Conservation (phyloP, 2,797 vertebrate genomes). For the Lacerta viridis region DNA sequence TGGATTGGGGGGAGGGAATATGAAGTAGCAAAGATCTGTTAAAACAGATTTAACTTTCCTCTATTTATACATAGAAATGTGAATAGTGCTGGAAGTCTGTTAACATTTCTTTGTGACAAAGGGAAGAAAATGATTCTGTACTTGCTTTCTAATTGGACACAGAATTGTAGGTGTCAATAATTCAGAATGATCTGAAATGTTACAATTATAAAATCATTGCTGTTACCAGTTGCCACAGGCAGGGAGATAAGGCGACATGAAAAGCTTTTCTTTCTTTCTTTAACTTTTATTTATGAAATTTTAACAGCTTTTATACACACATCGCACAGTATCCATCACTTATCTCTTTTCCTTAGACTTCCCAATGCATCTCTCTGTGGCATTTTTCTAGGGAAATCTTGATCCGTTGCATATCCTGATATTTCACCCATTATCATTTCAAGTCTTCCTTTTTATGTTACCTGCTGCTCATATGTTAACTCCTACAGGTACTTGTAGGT, state of each 20-base stretch:
- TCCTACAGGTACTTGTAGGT: too few relatives aligned
- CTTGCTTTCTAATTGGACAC: not conserved
- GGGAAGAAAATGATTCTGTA: not conserved
- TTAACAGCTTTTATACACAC: too few relatives aligned
- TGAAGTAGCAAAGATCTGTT: not conserved
- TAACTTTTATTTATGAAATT: too few relatives aligned
- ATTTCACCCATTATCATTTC: too few relatives aligned
- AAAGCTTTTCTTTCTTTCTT: not conserved
- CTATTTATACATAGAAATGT: not conserved
- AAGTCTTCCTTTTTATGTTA: too few relatives aligned
- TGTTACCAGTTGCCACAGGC: not conserved
- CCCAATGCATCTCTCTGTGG: too few relatives aligned
- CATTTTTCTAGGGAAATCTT: too few relatives aligned
- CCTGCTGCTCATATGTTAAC: too few relatives aligned
- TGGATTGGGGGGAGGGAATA: not conserved
- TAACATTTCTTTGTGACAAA: not conserved
- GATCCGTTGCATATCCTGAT: too few relatives aligned
- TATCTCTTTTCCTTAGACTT: too few relatives aligned
- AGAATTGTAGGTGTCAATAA: not conserved
- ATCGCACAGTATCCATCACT: too few relatives aligned
- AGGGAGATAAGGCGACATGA: not conserved
- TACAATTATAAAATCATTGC: not conserved
- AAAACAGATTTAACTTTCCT: not conserved
- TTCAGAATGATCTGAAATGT: slow-evolving; percentile 16
- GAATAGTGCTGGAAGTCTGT: not conserved